phyloP scores from a whole-genome alignment of 2,888 invertebrate genomes.

The Oxycera nigricornis region DNA sequence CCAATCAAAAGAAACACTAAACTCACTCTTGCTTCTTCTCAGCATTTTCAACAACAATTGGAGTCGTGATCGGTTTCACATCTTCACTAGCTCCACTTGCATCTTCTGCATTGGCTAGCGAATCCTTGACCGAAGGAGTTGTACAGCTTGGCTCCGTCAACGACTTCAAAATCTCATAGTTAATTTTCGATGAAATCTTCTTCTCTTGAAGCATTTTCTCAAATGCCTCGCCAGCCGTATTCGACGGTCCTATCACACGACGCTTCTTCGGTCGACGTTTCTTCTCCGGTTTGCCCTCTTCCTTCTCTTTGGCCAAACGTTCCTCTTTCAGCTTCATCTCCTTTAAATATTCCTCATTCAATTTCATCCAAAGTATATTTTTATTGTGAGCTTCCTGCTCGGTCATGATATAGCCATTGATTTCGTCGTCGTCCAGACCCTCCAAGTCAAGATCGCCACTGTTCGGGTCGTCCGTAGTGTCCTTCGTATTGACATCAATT shows the following conservation, averaged over 20 bases:
- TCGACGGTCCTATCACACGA: slow-evolving; percentile 69
- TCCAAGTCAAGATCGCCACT: slow-evolving; percentile 71
- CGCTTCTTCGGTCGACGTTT: slow-evolving; percentile 75
- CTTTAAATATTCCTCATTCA: slow-evolving; percentile 86
- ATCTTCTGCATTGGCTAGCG: not conserved
- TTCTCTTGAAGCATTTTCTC: slow-evolving; percentile 96
- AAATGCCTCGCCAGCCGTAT: slow-evolving; percentile 86
- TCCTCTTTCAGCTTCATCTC: slow-evolving; percentile 88
- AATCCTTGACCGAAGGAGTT: not conserved
- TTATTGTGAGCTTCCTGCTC: slow-evolving; percentile 84
- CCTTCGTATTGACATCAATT: slow-evolving; percentile 50
- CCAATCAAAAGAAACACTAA: not conserved
- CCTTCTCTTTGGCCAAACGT: slow-evolving; percentile 77
- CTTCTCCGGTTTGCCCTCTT: slow-evolving; percentile 86
- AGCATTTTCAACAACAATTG: not conserved
- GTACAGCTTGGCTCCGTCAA: slow-evolving; percentile 60
- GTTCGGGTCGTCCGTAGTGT: slow-evolving; percentile 48
- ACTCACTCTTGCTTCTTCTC: slow-evolving; percentile 14
- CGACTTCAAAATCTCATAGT: slow-evolving; percentile 94
- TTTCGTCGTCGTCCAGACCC: slow-evolving; percentile 87
- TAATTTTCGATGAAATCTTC: slow-evolving; percentile 95
- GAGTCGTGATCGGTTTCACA: not conserved
- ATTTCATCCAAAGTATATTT: slow-evolving; percentile 83
- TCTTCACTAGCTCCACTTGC: not conserved
- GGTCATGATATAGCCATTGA: slow-evolving; percentile 84